A percentile compares a stretch with the other conserved stretches of the same genome.
Conservation (phyloP, 2,113 vertebrate genomes). For the Notothenia coriiceps region DNA sequence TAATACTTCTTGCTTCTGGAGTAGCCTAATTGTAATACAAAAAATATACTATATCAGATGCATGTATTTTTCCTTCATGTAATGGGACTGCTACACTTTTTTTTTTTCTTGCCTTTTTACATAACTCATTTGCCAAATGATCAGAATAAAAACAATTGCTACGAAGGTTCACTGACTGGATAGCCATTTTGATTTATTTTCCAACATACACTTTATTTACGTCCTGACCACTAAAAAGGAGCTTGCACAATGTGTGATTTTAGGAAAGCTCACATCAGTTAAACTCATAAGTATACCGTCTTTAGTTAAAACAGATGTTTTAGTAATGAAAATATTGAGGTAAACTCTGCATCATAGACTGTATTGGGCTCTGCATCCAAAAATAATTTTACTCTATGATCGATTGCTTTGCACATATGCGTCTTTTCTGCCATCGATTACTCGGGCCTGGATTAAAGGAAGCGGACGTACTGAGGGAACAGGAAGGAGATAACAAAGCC, state of each 20-base stretch:
- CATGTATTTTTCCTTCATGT: no score
- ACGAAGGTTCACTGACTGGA: no score
- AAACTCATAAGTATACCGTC: no score
- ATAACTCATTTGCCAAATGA: no score
- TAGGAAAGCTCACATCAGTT: background rate
- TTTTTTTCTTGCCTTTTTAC: no score
- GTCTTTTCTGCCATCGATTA: constrained; percentile 47
- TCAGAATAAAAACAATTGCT: no score
- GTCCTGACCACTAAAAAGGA: background rate
- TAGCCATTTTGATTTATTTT: background rate
- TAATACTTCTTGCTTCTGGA: background rate
- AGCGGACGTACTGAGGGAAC: constrained; percentile 17
- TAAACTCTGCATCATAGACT: no score
- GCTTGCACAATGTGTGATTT: background rate
- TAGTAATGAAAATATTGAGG: no score
- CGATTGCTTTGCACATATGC: background rate
- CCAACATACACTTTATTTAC: background rate
- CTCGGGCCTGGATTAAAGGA: constrained; percentile 61
- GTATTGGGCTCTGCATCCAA: no score
- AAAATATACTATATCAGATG: background rate
- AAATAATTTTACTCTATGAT: constrained; percentile 37
- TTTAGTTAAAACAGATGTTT: no score
- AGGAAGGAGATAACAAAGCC: constrained; percentile 45
- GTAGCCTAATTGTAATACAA: background rate
- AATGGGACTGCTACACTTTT: no score